Evolutionary conservation across 2,113 vertebrate genomes (phyloP), one percentile per base, ranked within the genome.

Genomic region (Columba janthina): DNA sequence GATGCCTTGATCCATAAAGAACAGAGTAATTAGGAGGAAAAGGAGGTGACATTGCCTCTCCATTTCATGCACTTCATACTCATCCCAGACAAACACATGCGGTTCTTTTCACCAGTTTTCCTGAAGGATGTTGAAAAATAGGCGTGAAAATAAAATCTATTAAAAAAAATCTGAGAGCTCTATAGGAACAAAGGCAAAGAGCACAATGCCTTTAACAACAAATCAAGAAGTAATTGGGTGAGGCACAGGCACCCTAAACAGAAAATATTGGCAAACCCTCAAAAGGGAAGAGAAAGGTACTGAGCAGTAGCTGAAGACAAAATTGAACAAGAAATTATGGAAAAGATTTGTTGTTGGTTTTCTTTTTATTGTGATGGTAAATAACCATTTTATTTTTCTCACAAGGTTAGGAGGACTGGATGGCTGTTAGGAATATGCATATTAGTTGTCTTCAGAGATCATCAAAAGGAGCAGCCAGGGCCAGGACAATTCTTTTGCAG

Each of bases 1-100:
- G n/a, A 61, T 71, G 57, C 51, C 61, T 91, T 36, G 34, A 92
- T 92, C 84, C 72, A 91, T 80, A 89, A 92, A 94, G n/a, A 86
- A 70, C 3, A 66, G 40, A 89, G n/a, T 60, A 58, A 82, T 93
- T 79, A 88, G 32, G 31, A 88, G 46, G 31, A 86, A 92, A 92
- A 58, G 60, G 54, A 92, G 58, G 18, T 73, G 79, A 76, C 64
- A 40, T 73, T 86, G 64, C 79, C 67, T 61, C 71, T 62, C 17
- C n/a, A 73, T 86, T 80, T 88, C 80, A 69, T 11, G 21, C 21
- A 50, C 5, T 85, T 81, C 54, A 25, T 62, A 58, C 51, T 74
- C 82, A 81, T 51, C 38, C n/a, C 36, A 74, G 60, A 79, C 40
- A 93, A 94, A 90, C 18, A 58, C 9, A 57, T 22, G 17, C 48